Conservation (phyloP, 2,797 vertebrate species). For the Diceros bicornis region DNA sequence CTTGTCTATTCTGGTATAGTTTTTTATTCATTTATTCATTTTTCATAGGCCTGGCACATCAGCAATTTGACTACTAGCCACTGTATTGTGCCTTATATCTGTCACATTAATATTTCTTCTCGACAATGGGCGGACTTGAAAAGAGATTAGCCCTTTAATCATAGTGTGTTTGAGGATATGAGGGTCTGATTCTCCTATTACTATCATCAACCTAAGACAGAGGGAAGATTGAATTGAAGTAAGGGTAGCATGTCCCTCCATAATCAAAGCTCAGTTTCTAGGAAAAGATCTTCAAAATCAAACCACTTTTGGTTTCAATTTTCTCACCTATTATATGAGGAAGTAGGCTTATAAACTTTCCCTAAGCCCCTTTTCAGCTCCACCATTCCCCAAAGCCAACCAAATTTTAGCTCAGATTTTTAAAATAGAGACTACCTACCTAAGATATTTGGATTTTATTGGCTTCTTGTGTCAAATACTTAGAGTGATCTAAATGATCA, state of each 20-base stretch:
- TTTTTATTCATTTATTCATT: not conserved
- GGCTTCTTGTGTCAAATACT: not conserved
- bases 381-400: not conserved
- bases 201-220: not conserved
- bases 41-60: not conserved
- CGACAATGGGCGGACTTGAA: not conserved
- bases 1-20: not conserved
- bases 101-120: not conserved
- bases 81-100: not conserved
- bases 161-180: not conserved
- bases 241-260: not conserved
- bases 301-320: not conserved
- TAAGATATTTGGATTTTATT: not conserved
- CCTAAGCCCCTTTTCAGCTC: not conserved
- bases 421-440: not conserved
- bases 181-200: constrained; percentile 11
- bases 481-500: not conserved
- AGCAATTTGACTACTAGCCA: not conserved
- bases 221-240: not conserved
- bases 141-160: not conserved
- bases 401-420: not conserved
- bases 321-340: not conserved
- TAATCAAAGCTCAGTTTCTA: constrained; percentile 37
- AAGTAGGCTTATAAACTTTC: not conserved
- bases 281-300: constrained; percentile 50